Conservation (phyloP, 2,113 vertebrate genomes). For the Tonatia bakeri region DNA sequence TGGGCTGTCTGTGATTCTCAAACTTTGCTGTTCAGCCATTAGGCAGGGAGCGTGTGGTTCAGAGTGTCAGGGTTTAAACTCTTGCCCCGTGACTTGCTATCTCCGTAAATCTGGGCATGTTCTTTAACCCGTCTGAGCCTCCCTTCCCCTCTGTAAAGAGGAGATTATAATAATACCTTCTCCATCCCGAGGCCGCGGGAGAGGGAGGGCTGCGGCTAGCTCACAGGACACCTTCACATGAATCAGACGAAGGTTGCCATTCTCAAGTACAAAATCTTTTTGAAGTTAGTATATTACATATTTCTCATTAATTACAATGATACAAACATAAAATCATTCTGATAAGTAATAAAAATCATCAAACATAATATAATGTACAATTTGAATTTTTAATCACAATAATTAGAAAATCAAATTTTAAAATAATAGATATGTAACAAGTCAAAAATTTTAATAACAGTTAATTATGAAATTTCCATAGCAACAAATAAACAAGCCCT, state of each 20-base stretch:
- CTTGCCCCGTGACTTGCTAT: background rate
- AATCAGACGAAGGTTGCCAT: background rate
- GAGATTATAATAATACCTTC: background rate
- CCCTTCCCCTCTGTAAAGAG: background rate
- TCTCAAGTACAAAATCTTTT: background rate
- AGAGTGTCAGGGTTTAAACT: background rate
- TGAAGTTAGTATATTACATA: conserved; percentile 18
- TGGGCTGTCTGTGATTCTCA: background rate
- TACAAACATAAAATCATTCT: conserved; percentile 44
- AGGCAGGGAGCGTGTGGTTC: background rate
- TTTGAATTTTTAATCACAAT: conserved; percentile 69
- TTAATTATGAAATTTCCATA: conserved; percentile 75
- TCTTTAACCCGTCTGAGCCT: background rate
- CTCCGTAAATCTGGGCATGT: background rate
- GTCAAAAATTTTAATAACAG: conserved; percentile 62
- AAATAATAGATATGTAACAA: conserved; percentile 67
- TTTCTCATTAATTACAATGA: conserved; percentile 51
- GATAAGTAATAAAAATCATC: conserved; percentile 56
- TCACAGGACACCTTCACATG: background rate
- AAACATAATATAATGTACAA: conserved; percentile 28
- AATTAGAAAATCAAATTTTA: conserved; percentile 70
- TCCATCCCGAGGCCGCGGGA: background rate
- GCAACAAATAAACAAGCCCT: conserved; percentile 71
- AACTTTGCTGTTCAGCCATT: background rate
- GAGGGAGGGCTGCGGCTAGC: background rate